These are phyloP conservation scores for Syrmaticus mikado DNA, from an alignment of 2,113 vertebrate genomes.

Conservation along the genomic window DNA sequence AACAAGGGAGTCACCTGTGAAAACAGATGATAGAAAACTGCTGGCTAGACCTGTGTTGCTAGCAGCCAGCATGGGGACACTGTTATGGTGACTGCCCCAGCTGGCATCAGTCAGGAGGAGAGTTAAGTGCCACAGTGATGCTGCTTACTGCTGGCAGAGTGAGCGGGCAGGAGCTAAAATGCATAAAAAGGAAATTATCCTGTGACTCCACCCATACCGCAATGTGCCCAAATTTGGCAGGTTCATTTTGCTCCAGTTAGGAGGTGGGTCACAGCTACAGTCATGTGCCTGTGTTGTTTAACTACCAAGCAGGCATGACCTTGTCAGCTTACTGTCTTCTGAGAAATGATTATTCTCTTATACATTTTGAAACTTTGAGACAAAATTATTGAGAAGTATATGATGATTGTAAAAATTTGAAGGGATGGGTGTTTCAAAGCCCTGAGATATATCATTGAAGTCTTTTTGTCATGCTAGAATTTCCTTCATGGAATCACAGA, in stretches of 20 bases:
- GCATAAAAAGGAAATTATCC: neutral
- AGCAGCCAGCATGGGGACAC: too few relatives aligned
- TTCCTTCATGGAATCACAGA: neutral
- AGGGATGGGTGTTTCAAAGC: neutral
- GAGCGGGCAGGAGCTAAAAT: neutral
- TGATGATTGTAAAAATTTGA: neutral
- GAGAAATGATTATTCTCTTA: neutral
- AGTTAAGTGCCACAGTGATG: neutral
- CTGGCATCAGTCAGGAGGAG: neutral
- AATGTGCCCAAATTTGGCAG: neutral
- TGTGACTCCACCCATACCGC: too few relatives aligned
- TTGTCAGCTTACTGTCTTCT: neutral
- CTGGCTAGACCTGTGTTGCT: rapidly evolving
- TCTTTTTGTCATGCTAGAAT: neutral
- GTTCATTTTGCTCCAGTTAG: neutral
- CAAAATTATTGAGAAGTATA: neutral
- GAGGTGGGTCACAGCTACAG: neutral
- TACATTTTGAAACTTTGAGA: neutral
- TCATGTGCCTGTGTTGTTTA: neutral
- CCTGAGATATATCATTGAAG: neutral
- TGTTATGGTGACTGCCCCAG: neutral
- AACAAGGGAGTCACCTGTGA: neutral
- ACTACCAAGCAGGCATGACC: too few relatives aligned
- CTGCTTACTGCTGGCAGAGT: neutral
- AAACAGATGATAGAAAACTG: neutral